Percentiles rank a stretch among this genome's conserved stretches.
Conservation (phyloP, 2,888 invertebrate species). For the Glaucopsyche alexis region DNA sequence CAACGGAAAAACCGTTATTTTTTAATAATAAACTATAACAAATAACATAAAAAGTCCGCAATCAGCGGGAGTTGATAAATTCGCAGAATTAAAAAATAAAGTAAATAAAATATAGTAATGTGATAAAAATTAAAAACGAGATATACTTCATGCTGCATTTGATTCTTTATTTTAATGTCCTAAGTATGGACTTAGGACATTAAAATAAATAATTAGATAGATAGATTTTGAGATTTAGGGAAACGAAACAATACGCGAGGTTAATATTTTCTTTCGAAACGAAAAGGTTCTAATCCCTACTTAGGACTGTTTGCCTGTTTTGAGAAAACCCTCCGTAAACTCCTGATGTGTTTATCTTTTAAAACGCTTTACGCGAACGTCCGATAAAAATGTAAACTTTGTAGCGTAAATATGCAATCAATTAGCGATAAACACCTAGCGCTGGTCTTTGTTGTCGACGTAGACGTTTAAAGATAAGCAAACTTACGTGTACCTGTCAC, state of each 20-base stretch:
- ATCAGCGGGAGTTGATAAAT: background rate
- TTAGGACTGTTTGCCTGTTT: background rate
- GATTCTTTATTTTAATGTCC: background rate
- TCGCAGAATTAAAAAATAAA: background rate
- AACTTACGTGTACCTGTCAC: conserved; percentile 65
- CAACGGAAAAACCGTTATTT: conserved; percentile 35
- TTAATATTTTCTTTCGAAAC: no score
- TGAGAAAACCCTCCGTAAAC: background rate
- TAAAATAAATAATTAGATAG: no score
- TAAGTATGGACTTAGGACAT: background rate
- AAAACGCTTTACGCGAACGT: background rate
- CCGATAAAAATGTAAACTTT: conserved; percentile 33
- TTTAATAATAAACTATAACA: background rate
- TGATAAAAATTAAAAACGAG: conserved; percentile 7
- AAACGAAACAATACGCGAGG: no score
- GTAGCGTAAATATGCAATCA: conserved; percentile 30
- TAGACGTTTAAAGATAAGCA: conserved; percentile 66
- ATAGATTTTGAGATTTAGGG: no score
- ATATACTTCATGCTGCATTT: background rate
- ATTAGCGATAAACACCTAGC: conserved; percentile 33
- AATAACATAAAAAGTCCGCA: background rate
- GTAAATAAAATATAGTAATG: background rate
- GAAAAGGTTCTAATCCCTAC: no score
- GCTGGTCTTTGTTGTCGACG: conserved; percentile 47
- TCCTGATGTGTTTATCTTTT: background rate